Base-by-base conservation (phyloP, 2,888 invertebrate genomes). In the Acleris emargana region DNA sequence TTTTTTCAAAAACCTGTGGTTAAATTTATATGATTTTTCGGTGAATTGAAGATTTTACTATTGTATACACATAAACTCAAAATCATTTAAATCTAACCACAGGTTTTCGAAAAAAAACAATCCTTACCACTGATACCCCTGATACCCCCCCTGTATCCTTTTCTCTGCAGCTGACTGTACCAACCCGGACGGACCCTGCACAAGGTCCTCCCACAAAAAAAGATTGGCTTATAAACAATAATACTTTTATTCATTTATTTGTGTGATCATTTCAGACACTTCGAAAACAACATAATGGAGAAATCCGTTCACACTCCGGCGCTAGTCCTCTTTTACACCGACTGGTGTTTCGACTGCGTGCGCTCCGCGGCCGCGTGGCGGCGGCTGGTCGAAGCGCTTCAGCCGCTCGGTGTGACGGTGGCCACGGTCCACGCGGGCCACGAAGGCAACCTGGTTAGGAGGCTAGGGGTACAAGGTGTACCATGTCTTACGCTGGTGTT, bases 331-430 rank as follows among this genome's bases (percentile, higher is more conserved):
- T 97, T 98, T 84, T 99, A 98, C 87, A 96, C 97, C 7, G 98
- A 99, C 86, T 98, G 97, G 96, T 99, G 99, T 83, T 97, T 98
- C 84, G 95, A 97, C 57, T 99, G 99, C 84, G 95, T 97, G 70
- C 96, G 95, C 76, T 95, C 96, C n/a, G 97, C 98, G 54, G 96
- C 96, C 0, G 94, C 97, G 11, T 97, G 98, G 94, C 94, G 97
- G 58, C 94, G 97, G 70, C 92, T 99, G 59, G 95, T 97, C 50
- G 97, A 97, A 75, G 96, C 98, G 52, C 88, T 99, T 62, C 97
- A 97, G 80, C 97, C 97, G 0, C 82, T 96, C 47, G 99, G 99
- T 72, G 94, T 97, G 62, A 95, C 95, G 68, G 94, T 97, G 85
- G 97, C 95, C 0, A 97, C 97, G 0, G 91, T 91, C 0, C 97